phyloP scores from a whole-genome alignment of 2,888 invertebrate genomes.

The Cerceris ruficornis region DNA sequence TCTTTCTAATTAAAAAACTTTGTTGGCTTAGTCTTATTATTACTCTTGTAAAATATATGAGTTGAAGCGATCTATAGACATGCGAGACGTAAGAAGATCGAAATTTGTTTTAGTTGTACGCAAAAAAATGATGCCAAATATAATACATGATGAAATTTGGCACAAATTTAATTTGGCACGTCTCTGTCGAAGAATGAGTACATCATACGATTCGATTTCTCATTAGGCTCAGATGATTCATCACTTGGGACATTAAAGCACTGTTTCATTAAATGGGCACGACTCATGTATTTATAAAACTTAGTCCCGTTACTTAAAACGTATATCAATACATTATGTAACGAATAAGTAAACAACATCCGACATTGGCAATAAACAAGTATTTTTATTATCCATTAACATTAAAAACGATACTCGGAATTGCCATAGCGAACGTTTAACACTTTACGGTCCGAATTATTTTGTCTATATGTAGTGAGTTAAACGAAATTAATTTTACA shows the following conservation, averaged over 20 bases:
- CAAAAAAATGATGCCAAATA: too few species aligned
- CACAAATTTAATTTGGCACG: slow-evolving; percentile 6
- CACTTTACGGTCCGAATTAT: too few species aligned
- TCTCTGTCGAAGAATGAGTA: slow-evolving; percentile 4
- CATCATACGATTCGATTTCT: slow-evolving; percentile 22
- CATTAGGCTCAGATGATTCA: slow-evolving; percentile 46
- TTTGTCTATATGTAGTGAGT: too few species aligned
- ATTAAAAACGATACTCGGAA: too few species aligned
- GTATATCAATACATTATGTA: slow-evolving; percentile 9
- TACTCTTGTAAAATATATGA: background rate
- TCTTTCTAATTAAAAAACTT: too few species aligned
- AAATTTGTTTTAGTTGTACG: too few species aligned
- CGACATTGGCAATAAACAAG: background rate
- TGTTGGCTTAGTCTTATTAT: background rate
- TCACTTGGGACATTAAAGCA: slow-evolving; percentile 25
- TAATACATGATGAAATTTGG: too few species aligned
- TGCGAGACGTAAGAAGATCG: background rate
- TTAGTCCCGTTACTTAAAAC: slow-evolving; percentile 7
- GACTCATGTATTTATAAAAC: slow-evolving; percentile 39
- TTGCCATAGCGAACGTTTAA: background rate
- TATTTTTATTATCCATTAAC: too few species aligned
- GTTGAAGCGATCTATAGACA: background rate
- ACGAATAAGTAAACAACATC: slow-evolving; percentile 10
- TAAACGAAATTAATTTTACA: too few species aligned
- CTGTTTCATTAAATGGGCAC: slow-evolving; percentile 31